A percentile compares a stretch with the other conserved stretches of the same genome.
Conservation (phyloP, 2,888 invertebrate species). For the Mayetiola destructor region DNA sequence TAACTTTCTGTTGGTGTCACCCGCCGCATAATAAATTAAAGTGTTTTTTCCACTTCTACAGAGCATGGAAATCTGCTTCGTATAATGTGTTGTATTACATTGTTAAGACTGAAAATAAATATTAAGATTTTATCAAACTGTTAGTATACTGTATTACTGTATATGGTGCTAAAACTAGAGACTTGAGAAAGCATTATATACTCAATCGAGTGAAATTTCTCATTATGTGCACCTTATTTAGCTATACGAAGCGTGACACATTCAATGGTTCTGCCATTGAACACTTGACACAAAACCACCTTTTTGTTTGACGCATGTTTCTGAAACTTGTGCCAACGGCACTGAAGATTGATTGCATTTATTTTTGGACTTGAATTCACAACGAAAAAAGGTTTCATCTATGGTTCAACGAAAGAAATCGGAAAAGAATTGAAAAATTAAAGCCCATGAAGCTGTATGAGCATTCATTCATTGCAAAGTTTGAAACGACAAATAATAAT, state of each 20-base stretch:
- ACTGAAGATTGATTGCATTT: slow-evolving; percentile 6
- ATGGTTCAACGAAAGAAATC: background rate
- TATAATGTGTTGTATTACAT: background rate
- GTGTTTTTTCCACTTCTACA: background rate
- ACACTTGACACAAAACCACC: background rate
- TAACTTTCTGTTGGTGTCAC: background rate
- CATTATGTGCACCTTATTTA: slow-evolving; percentile 11
- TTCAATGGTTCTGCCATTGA: background rate
- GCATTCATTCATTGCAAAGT: no score
- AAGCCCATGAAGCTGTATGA: no score
- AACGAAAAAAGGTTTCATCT: background rate
- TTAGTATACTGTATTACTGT: no score
- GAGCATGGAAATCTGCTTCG: background rate
- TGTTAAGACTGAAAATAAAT: no score
- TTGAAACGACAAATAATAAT: no score
- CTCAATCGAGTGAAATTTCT: slow-evolving; percentile 8
- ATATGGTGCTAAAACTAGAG: no score
- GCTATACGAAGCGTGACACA: slow-evolving; percentile 4
- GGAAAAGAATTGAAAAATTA: slow-evolving; percentile 10
- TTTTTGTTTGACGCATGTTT: slow-evolving; percentile 1
- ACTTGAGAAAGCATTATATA: background rate
- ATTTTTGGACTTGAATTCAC: no score
- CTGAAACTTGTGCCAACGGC: slow-evolving; percentile 7
- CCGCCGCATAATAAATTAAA: slow-evolving; percentile 10
- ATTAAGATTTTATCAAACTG: no score